Evolutionary conservation across 2,888 invertebrate genomes (phyloP), one percentile per base, ranked within the genome.

Genomic region (Hirtodrosophila trivittata): DNA sequence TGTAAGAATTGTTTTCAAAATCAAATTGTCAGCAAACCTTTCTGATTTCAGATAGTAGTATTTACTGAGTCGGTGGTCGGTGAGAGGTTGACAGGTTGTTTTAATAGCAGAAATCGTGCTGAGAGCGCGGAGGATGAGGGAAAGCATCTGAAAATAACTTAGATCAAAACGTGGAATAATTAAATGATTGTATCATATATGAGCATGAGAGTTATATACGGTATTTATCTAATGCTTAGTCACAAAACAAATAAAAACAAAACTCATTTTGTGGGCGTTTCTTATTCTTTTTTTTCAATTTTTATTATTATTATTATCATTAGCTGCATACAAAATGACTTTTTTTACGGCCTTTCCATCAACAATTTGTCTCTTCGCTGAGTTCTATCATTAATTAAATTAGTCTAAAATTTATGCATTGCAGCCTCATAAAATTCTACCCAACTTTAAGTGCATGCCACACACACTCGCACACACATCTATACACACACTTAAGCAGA

Each of bases 141-240:
- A 32, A 32, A 32, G 9, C 32, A 32, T 3, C 9, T n/a, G 5
- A 32, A 32, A 32, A 32, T 5, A 32, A 32, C 18, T 21, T 5
- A 21, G n/a, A n/a, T n/a, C n/a, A 33, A 54, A 68, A 38, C 57
- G 46, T 59, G 55, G 39, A 21, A 66, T 56, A 60, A 56, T 66
- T 56, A 41, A 60, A n/a, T 26, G 33, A 26, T 42, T 67, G 70
- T 69, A 43, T 67, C 66, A 69, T 12, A 7, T 28, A 28, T 8
- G 7, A 8, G 28, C 9, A 1, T 28, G 28, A 28, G 28, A 28
- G 9, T 28, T n/a, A 21, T 21, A 21, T 21, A 5, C 5, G 10
- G 9, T 10, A 10, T 32, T 32, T n/a, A 32, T 9, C 32, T 5
- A 10, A 32, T 32, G 32, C 32, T 32, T 32, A n/a, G 32, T 32